Evolutionary conservation across 2,113 vertebrate genomes (phyloP), one percentile per base, ranked within the genome.

Genomic region (Orycteropus afer): DNA sequence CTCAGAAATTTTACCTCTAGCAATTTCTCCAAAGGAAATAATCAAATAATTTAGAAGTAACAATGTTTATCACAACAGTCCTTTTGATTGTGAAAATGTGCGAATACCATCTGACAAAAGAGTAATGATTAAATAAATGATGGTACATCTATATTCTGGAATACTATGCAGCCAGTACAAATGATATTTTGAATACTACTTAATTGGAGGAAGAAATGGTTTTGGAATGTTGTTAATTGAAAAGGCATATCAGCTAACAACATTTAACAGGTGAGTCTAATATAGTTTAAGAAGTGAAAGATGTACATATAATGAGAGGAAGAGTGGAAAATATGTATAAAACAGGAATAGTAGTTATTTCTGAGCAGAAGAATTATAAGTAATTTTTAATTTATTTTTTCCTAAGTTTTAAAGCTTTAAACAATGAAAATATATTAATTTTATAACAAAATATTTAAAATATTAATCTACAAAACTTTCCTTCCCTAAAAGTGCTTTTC

Each of bases 21-120:
- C 29, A 87, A 93, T 86, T 80, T 84, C 76, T 86, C 57, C 76
- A 86, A 95, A 86, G 77, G 53, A 97, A 93, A 86, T 91, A 89
- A 90, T 51, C 25, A 74, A 95, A 92, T 23, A 79, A 96, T 79
- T 93, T 85, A 94, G 79, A 93, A 76, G 17, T 7, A 18, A 95
- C 32, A 85, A 65, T 51, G n/a, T 88, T 91, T 89, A 69, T 55
- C 59, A 90, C 49, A 29, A 34, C 37, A 79, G 82, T 76, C 79
- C 4, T 63, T 76, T 74, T 8, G 71, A 69, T 10, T 90, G 53
- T 78, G 67, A 92, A 96, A 88, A 90, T 53, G 17, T 63, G 27
- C 76, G 55, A 93, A 79, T 3, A 89, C 67, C 3, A 18, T 40
- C 17, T 93, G 86, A 88, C 25, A 86, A 86, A 34, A 89, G 51